Conservation (phyloP, 2,113 vertebrate species). For the Atrichornis clamosus region DNA sequence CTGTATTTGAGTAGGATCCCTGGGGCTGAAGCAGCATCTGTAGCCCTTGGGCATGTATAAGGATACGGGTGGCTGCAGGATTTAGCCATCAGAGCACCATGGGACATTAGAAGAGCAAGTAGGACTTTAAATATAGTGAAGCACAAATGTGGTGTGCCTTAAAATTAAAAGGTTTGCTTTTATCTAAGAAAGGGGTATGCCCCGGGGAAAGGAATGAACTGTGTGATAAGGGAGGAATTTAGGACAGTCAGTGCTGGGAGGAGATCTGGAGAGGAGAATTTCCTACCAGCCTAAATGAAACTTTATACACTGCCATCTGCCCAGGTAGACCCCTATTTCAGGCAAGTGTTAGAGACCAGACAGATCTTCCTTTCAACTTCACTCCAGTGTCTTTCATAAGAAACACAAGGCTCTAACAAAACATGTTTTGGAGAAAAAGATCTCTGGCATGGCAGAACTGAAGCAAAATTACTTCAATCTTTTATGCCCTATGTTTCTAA, state of each 20-base stretch:
- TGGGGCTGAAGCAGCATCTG: background rate
- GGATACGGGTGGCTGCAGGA: background rate
- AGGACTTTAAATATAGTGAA: background rate
- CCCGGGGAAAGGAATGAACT: background rate
- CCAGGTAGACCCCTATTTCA: background rate
- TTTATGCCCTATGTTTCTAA: constrained; percentile 64
- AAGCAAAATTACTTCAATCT: constrained; percentile 64
- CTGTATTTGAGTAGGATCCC: background rate
- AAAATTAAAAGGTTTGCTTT: background rate
- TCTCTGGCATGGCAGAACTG: background rate
- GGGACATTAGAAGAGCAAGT: background rate
- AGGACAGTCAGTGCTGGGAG: background rate
- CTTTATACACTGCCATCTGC: background rate
- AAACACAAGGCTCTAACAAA: background rate
- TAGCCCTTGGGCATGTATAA: background rate
- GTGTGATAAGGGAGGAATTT: background rate
- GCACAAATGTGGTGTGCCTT: background rate
- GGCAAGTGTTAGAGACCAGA: background rate
- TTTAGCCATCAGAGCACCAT: background rate
- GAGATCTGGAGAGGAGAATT: background rate
- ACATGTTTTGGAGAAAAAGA: background rate
- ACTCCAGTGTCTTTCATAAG: background rate
- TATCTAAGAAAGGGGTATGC: background rate
- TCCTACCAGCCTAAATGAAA: background rate
- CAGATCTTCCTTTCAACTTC: background rate